Base-by-base conservation (phyloP, 2,113 vertebrate species). In the Anas platyrhynchos region DNA sequence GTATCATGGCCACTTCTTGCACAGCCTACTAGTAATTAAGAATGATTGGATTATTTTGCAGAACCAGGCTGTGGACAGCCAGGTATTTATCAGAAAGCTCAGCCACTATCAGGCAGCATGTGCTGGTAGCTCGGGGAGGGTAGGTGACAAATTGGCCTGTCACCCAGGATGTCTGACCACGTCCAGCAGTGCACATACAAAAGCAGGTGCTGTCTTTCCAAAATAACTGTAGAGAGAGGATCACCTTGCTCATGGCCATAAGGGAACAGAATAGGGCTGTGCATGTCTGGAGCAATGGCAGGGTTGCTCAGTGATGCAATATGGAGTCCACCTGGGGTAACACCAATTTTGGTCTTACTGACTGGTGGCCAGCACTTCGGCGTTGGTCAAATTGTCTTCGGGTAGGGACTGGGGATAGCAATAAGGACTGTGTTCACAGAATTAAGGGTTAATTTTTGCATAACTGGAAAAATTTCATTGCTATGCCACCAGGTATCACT, bases 211-310 rank as follows among this genome's bases (percentile, higher is more conserved):
- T 41, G 36, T 52, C 56, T 38, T 90, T 77, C 32, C 10, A 6
- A 65, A 68, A 36, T 20, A 79, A 17, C 34, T 72, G 15, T 18
- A 65, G 11, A 6, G 38, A 89, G 75, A 11, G 43, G 36, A 82
- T 87, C 58, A 36, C 62, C 25, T 84, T 55, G 21, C 23, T 59
- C 0, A 0, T 3, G 1, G 56, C 21, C 1, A 0, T n/a, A 86
- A 32, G 38, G 52, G 54, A 91, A 86, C 3, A 27, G 43, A 83
- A 68, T 11, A 56, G 44, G 41, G 36, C 23, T n/a, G 23, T 32
- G 16, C 13, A 18, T 3, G 16, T 25, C 55, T 77, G 18, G 62
- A 12, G 5, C 13, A 17, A 66, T 5, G 58, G 85, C 54, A 93
- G 50, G 21, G 27, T 11, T 92, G 36, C 36, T 74, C 68, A 29